A percentile compares a stretch with the other conserved stretches of the same genome.
Conservation (phyloP, 2,797 vertebrate genomes). For the Helarctos malayanus region DNA sequence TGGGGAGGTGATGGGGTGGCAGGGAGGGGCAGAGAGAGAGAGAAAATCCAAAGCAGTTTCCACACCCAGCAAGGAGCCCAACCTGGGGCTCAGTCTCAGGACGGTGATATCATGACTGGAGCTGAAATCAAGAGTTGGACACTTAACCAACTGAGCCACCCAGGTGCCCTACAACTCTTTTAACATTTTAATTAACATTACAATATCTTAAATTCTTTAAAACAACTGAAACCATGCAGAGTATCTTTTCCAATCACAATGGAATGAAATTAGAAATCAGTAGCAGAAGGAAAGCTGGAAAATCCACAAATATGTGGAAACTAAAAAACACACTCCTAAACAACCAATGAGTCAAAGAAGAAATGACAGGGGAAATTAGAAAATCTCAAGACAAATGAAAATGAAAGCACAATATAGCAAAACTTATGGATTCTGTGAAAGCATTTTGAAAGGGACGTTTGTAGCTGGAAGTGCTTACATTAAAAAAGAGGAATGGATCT, state of each 20-base stretch:
- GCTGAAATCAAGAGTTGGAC: background rate
- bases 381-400: conserved; percentile 1
- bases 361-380: background rate
- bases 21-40: background rate
- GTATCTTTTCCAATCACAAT: background rate
- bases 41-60: background rate
- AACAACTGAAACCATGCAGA: background rate
- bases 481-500: background rate
- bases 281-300: background rate
- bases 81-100: background rate
- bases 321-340: background rate
- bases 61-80: background rate
- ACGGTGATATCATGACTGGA: background rate
- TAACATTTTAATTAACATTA: background rate
- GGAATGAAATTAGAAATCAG: background rate
- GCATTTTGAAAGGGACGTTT: background rate
- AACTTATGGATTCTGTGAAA: background rate
- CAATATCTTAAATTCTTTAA: background rate
- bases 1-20: background rate
- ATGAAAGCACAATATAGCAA: background rate
- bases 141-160: background rate
- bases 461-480: background rate
- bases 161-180: background rate
- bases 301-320: background rate
- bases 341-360: background rate